Evolutionary conservation across 2,888 invertebrate genomes (phyloP), one percentile per base, ranked within the genome.

Genomic region (Colletes collaris): DNA sequence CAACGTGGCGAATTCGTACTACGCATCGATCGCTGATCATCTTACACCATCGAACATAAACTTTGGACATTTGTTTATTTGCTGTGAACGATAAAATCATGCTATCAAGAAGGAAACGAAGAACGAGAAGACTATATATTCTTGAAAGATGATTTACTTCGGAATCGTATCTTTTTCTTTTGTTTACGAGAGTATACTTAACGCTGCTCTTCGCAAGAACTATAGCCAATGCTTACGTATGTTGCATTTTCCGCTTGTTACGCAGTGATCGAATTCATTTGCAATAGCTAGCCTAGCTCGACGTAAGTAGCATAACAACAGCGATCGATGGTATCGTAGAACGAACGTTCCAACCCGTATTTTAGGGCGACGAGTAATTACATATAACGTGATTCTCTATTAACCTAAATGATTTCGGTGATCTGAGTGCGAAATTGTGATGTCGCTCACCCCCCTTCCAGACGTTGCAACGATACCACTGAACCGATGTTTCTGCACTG

Each of bases 321-420:
- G 86, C 86, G 86, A 86, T 86, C 86, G 83, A 83, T 80, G 62
- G 66, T 56, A 49, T 59, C 86, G 81, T 81, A 76, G 83, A 86
- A 76, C 86, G 86, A 84, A 78, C 63, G 62, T 66, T 67, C 49
- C 27, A 75, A 58, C 66, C 75, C 82, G 73, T 75, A 68, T 79
- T 71, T 73, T 63, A 76, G 73, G 50, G 67, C 78, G 46, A 64
- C 63, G 44, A 68, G 63, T 77, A 65, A 73, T 74, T 73, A 67
- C 37, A 49, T 37, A 44, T 73, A 58, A 79, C 37, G 49, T 60
- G 55, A 73, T 65, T 70, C 64, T 63, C 63, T 64, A 65, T 64
- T 76, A 79, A 79, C 71, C 67, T 55, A 71, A 75, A 76, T 71
- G 71, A 46, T 79, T 49, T 69, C 80, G 69, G 80, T 80, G 76